Evolutionary conservation across 1,140 invertebrate species (phyloP).

Genomic region (Physella acuta): DNA sequence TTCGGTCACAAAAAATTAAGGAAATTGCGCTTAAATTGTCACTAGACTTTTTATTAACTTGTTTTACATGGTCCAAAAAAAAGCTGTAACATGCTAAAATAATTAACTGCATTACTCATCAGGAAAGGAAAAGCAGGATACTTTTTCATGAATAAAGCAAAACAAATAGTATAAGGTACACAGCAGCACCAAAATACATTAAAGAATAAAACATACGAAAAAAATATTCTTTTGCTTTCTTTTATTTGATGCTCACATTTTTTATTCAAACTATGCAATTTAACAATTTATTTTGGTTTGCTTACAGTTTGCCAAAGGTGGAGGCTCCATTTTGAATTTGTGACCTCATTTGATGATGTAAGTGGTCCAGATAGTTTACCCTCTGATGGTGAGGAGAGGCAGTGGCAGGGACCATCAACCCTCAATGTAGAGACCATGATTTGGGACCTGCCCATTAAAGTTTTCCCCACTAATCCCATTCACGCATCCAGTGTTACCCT

Average conservation of each 20-base stretch:
- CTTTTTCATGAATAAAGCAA: too few species aligned
- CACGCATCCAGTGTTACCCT: slow-evolving; percentile 61
- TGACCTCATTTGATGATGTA: slow-evolving; percentile 65
- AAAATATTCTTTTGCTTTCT: too few species aligned
- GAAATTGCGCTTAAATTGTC: too few species aligned
- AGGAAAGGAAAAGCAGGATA: too few species aligned
- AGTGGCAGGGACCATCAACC: slow-evolving; percentile 81
- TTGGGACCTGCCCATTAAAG: slow-evolving; percentile 92
- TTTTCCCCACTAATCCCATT: slow-evolving; percentile 85
- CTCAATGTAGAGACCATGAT: slow-evolving; percentile 95
- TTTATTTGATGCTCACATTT: neutral
- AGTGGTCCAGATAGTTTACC: slow-evolving; percentile 36
- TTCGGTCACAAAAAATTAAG: too few species aligned
- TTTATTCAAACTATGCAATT: neutral
- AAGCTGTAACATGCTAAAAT: too few species aligned
- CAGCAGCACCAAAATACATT: too few species aligned
- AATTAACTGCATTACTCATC: too few species aligned
- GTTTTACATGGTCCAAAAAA: too few species aligned
- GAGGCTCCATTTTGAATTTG: slow-evolving; percentile 96
- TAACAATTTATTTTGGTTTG: slow-evolving; percentile 11
- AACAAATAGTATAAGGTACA: too few species aligned
- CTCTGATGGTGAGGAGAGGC: slow-evolving; percentile 62
- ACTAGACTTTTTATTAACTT: too few species aligned
- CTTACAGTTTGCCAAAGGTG: slow-evolving; percentile 80
- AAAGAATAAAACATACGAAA: too few species aligned